phyloP scores from a whole-genome alignment of 1,140 invertebrate species.

The Chironomus striatipennis region DNA sequence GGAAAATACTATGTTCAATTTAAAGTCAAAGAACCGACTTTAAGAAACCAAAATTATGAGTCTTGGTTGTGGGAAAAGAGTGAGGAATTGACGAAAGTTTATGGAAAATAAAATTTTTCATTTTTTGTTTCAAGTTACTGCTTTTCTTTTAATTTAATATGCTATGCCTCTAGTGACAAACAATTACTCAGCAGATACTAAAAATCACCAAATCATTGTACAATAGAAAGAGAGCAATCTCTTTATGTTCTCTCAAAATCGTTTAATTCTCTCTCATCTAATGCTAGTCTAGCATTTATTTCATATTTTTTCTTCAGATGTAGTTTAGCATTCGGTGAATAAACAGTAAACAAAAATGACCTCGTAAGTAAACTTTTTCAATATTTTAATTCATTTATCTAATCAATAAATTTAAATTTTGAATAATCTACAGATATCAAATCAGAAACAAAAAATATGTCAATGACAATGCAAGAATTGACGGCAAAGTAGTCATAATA shows the following conservation, averaged over 20 bases:
- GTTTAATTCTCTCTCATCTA: too few species aligned
- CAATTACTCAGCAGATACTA: too few species aligned
- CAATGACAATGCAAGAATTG: slow-evolving; percentile 41
- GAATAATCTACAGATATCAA: slow-evolving; percentile 42
- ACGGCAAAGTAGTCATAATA: slow-evolving; percentile 69
- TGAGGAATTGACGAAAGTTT: slow-evolving; percentile 43
- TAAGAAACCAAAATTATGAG: slow-evolving; percentile 41
- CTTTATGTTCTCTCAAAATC: too few species aligned
- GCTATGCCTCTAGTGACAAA: too few species aligned
- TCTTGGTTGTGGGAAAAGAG: slow-evolving; percentile 65
- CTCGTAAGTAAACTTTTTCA: neutral
- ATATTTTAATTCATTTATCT: neutral
- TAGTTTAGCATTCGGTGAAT: too few species aligned
- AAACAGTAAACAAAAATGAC: neutral
- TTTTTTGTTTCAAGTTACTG: too few species aligned
- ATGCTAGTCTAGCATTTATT: too few species aligned
- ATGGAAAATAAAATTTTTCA: too few species aligned
- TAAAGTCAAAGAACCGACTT: neutral
- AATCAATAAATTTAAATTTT: slow-evolving; percentile 1
- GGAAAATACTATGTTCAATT: slow-evolving; percentile 51
- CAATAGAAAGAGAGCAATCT: too few species aligned
- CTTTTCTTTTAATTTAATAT: too few species aligned
- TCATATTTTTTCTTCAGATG: too few species aligned
- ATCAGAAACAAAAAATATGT: slow-evolving; percentile 43
- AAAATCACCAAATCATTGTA: too few species aligned